A percentile compares a stretch with the other conserved stretches of the same genome.
Evolutionary conservation across 2,797 vertebrate species (phyloP).

Genomic region (Muscicapa comitata): DNA sequence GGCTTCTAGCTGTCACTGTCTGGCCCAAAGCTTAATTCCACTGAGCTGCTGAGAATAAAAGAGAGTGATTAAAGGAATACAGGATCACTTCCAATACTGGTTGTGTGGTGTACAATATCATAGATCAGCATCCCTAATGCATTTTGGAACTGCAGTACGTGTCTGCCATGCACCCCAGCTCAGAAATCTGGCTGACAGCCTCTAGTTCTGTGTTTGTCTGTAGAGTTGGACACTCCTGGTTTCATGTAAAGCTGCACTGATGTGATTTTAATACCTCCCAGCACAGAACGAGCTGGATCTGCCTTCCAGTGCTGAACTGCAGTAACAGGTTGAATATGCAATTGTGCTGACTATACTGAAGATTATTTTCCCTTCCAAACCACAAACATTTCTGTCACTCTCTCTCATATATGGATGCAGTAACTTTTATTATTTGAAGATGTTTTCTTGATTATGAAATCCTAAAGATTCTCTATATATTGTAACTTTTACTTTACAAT

Average conservation of each 20-base stretch:
- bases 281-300: not conserved
- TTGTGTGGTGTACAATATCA: not conserved
- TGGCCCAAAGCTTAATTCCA: slow-evolving; percentile 32
- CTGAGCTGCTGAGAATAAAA: not conserved
- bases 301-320: not conserved
- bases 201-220: not conserved
- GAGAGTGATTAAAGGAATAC: slow-evolving; percentile 2
- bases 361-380: not conserved
- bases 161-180: not conserved
- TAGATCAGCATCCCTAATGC: not conserved
- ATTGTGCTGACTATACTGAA: not conserved
- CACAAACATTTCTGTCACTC: not conserved
- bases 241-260: not conserved
- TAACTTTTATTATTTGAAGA: not conserved
- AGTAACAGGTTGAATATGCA: not conserved
- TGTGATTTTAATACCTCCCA: not conserved
- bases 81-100: not conserved
- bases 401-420: not conserved
- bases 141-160: not conserved
- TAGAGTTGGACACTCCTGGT: not conserved
- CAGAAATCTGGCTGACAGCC: not conserved
- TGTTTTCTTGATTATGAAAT: not conserved
- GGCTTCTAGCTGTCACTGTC: not conserved
- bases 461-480: not conserved
- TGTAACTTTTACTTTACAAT: not conserved